These are phyloP conservation scores for Sorex araneus DNA, from an alignment of 2,113 vertebrate genomes.

Conservation along the genomic window DNA sequence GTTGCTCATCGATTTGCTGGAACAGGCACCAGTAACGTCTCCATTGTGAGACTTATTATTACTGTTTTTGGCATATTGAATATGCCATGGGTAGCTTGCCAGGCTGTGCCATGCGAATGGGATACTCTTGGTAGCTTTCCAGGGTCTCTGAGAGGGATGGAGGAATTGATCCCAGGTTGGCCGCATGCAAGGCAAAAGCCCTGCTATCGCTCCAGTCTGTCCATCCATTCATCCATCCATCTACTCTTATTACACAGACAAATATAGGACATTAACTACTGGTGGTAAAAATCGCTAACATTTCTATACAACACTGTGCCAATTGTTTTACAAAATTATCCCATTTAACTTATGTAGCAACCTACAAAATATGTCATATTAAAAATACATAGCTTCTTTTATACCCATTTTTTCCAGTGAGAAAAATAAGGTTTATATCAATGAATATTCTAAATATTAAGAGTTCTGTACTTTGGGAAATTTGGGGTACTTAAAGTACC, in stretches of 20 bases:
- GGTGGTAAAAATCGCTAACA: neutral
- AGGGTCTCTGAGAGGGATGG: no score
- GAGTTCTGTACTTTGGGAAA: neutral
- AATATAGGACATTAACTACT: neutral
- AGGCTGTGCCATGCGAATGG: no score
- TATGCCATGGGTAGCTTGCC: no score
- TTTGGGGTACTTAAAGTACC: conserved; percentile 1
- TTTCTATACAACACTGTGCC: neutral
- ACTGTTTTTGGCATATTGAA: no score
- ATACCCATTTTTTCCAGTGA: neutral
- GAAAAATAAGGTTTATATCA: neutral
- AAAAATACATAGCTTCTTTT: neutral
- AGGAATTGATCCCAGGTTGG: no score
- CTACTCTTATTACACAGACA: neutral
- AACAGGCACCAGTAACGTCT: no score
- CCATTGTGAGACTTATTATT: no score
- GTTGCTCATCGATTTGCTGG: no score
- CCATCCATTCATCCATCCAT: no score
- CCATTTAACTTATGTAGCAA: neutral
- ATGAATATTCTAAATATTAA: neutral
- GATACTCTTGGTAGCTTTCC: no score
- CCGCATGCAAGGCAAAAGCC: no score
- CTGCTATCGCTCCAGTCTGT: no score
- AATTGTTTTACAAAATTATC: neutral
- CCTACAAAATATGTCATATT: neutral